These are phyloP conservation scores for Drosophila parabipectinata DNA, from an alignment of 1,140 invertebrate genomes.

Conservation along the genomic window DNA sequence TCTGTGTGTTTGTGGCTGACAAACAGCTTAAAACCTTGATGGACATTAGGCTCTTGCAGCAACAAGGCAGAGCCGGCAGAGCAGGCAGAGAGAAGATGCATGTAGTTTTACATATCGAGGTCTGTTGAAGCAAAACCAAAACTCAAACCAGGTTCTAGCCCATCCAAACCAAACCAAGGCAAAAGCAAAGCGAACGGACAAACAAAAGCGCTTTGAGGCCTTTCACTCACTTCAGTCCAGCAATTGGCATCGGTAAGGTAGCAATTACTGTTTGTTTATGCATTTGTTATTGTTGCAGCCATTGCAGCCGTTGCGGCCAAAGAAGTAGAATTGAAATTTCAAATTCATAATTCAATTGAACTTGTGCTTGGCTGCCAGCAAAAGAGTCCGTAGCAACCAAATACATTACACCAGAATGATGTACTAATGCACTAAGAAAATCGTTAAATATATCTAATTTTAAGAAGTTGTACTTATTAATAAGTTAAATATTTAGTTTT, in stretches of 20 bases:
- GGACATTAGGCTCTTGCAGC: slow-evolving; percentile 53
- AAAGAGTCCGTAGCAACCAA: slow-evolving; percentile 53
- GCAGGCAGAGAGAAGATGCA: slow-evolving; percentile 5
- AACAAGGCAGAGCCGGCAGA: neutral
- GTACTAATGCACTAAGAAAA: neutral
- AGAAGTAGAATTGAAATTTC: slow-evolving; percentile 73
- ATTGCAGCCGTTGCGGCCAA: slow-evolving; percentile 23
- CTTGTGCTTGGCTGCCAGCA: slow-evolving; percentile 55
- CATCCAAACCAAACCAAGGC: neutral
- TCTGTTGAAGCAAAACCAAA: slow-evolving; percentile 31
- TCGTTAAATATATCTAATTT: neutral
- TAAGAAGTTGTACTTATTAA: neutral
- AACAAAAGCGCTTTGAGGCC: slow-evolving; percentile 67
- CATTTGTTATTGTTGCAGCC: slow-evolving; percentile 57
- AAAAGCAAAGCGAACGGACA: slow-evolving; percentile 11
- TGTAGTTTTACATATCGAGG: slow-evolving; percentile 36
- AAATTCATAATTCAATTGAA: slow-evolving; percentile 82
- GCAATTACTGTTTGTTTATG: slow-evolving; percentile 81
- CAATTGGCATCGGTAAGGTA: slow-evolving; percentile 55
- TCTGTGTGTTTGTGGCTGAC: slow-evolving; percentile 52
- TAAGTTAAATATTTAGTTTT: neutral
- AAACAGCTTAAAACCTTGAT: slow-evolving; percentile 80
- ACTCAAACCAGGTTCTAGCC: neutral
- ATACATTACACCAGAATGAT: slow-evolving; percentile 15
- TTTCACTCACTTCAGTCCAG: slow-evolving; percentile 47